Percentiles rank a stretch among this genome's conserved stretches.
phyloP scores from a whole-genome alignment of 2,113 vertebrate species.

The Malaclemys terrapin region DNA sequence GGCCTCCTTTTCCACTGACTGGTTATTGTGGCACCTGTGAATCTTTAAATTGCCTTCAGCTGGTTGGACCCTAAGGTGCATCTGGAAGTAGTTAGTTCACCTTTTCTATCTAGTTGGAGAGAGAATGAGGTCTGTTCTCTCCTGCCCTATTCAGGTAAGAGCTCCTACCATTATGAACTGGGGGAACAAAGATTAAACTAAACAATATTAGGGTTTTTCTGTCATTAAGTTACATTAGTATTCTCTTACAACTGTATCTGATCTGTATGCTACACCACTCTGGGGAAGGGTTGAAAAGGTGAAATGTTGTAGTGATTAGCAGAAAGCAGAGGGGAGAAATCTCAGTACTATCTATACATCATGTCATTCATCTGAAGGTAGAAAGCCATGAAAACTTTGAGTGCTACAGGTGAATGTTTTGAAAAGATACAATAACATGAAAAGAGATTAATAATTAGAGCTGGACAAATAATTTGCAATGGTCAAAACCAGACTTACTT shows the following conservation, averaged over 20 bases:
- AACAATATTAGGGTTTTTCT: neutral
- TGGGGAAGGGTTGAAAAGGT: neutral
- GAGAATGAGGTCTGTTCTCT: neutral
- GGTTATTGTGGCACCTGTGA: neutral
- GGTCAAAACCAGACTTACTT: neutral
- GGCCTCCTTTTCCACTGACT: neutral
- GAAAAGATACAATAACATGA: neutral
- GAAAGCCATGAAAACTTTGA: fast-evolving
- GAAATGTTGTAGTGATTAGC: neutral
- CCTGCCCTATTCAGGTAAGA: neutral
- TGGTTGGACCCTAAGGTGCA: neutral
- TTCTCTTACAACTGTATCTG: neutral
- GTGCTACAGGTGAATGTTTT: conserved; percentile 11
- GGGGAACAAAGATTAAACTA: neutral
- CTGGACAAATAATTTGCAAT: neutral
- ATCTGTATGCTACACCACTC: neutral
- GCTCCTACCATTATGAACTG: neutral
- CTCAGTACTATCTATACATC: fast-evolving
- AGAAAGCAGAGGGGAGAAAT: neutral
- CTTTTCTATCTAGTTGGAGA: neutral
- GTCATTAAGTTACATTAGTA: fast-evolving
- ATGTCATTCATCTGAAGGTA: neutral
- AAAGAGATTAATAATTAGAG: neutral
- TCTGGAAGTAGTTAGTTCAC: neutral
- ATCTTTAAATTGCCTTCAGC: neutral